Conservation (phyloP, 2,113 vertebrate species). For the Panurus biarmicus region DNA sequence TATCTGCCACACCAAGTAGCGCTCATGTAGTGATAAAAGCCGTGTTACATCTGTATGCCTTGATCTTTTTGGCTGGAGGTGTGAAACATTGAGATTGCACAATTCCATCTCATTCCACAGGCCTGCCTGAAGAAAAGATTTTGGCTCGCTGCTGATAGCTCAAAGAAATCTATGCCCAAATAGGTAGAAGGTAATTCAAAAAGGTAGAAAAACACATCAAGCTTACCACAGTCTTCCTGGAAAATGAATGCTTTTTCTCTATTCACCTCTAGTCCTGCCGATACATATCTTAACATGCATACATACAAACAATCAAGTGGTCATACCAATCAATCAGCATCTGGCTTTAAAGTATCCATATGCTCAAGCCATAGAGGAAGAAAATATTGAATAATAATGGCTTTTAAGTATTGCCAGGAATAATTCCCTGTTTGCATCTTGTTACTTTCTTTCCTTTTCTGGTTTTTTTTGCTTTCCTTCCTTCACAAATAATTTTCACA, state of each 20-base stretch:
- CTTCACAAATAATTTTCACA: not conserved
- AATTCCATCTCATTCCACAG: not conserved
- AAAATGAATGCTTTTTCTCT: not conserved
- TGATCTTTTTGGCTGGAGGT: not conserved
- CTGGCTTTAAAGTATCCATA: not conserved
- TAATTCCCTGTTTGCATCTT: not conserved
- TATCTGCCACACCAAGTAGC: not conserved
- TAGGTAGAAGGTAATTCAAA: not conserved
- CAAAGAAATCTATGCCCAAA: not conserved
- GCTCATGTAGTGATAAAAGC: not conserved
- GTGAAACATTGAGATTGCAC: rapidly evolving
- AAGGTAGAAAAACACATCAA: not conserved
- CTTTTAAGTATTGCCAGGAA: not conserved
- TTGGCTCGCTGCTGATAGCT: not conserved
- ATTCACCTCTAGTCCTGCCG: not conserved
- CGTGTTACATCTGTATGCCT: not conserved
- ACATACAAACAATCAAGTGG: not conserved
- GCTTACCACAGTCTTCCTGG: not conserved
- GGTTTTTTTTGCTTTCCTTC: not conserved
- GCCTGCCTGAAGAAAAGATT: not conserved
- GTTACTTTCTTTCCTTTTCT: not conserved
- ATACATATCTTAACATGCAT: not conserved
- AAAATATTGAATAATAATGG: not conserved
- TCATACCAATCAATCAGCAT: not conserved
- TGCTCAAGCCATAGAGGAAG: not conserved